phyloP scores from a whole-genome alignment of 1,140 invertebrate species.

The Caerostris darwini region DNA sequence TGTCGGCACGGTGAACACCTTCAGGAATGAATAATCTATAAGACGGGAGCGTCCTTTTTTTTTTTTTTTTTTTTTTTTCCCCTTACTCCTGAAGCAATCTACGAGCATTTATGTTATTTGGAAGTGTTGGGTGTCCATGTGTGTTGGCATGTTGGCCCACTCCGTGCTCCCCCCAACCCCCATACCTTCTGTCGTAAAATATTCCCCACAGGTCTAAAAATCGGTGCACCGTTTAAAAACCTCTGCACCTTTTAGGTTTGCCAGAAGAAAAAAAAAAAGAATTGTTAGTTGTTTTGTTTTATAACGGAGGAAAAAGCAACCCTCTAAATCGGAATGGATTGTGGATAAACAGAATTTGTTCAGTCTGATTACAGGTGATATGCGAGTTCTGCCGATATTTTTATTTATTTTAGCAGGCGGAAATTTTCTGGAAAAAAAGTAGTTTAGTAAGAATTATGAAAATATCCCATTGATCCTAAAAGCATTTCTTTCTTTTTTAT shows the following conservation, averaged over 20 bases:
- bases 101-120: slow-evolving; percentile 16
- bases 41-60: neutral
- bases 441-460: too few species aligned
- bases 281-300: slow-evolving; percentile 1
- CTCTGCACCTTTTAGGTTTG: slow-evolving; percentile 48
- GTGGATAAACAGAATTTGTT: neutral
- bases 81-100: neutral
- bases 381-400: neutral
- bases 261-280: neutral
- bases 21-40: neutral
- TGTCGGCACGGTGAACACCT: neutral
- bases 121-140: slow-evolving; percentile 36
- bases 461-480: too few species aligned
- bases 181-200: neutral
- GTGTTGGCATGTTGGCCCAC: slow-evolving; percentile 38
- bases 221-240: slow-evolving; percentile 32
- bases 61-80: neutral
- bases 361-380: neutral
- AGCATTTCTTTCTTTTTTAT: too few species aligned
- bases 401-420: slow-evolving; percentile 1
- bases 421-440: too few species aligned
- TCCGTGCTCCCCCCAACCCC: neutral
- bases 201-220: slow-evolving; percentile 9
- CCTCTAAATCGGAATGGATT: neutral
- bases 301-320: neutral